Base-by-base conservation (phyloP, 2,888 invertebrate genomes). In the Linyphia triangularis region DNA sequence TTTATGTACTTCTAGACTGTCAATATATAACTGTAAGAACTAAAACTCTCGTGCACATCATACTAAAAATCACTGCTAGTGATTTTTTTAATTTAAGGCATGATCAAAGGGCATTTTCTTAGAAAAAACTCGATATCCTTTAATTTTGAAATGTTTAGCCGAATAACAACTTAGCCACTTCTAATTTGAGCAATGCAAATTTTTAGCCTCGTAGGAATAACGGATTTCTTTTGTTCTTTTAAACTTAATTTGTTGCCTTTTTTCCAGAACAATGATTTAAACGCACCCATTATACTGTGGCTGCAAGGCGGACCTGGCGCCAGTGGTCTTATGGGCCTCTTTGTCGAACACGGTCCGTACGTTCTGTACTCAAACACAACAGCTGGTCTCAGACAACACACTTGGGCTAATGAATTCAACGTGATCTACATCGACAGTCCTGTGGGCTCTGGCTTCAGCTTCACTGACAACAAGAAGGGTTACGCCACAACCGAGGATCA, bases 381-480 rank as follows among this genome's bases (percentile, higher is more conserved):
- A 7, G 67, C 19, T 75, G 93, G 94, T 90, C 93, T 94, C 90
- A 94, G 97, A 59, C 94, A 96, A 96, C 95, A 91, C 91, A 95
- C 96, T 10, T 98, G 98, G 98, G 95, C 95, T 81, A 93, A 94
- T 59, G 95, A 95, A 10, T 96, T 97, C 92, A 95, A 96, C 91
- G 93, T 98, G 61, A 94, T 98, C 79, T 98, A 96, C 92, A 96
- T 98, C 84, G 98, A 98, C 92, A 98, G 97, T 93, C 98, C 98
- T 0, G 98, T 97, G 0, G 97, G 97, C 1, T 96, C 97, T 1
- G 98, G 98, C 0, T 98, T 96, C 92, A 98, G 98, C 93, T 98
- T 97, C 91, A 97, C 98, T 0, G 94, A 95, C 3, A 93, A 94
- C 81, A 95, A 95, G 24, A 94, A 93, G 82, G 97, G 98, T 0